Conservation (phyloP, 2,113 vertebrate species). For the Pleuronectes platessa region DNA sequence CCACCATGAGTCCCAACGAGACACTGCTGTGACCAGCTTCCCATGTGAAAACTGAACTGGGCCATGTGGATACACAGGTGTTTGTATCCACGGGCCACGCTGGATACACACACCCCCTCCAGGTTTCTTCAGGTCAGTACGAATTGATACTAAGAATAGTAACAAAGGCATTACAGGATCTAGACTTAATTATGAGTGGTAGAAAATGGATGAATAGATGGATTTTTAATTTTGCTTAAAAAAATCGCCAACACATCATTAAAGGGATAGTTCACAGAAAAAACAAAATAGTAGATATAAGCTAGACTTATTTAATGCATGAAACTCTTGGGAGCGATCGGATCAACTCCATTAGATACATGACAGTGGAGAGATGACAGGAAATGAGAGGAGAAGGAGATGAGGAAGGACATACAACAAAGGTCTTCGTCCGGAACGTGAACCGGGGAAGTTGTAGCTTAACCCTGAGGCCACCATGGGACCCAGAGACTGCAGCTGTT, state of each 20-base stretch:
- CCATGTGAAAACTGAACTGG: constrained; percentile 64
- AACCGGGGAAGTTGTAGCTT: background rate
- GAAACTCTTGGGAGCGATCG: background rate
- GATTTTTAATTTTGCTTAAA: background rate
- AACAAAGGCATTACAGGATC: background rate
- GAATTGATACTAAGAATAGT: too few species aligned
- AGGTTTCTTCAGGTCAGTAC: too few species aligned
- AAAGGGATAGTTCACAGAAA: too few species aligned
- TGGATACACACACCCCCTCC: background rate
- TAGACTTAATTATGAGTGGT: background rate
- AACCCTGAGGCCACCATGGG: background rate
- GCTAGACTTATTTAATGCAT: background rate
- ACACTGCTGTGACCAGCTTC: constrained; percentile 51
- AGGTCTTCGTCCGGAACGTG: background rate
- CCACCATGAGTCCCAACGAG: constrained; percentile 31
- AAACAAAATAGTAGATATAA: too few species aligned
- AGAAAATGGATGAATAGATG: too few species aligned
- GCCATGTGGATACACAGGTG: constrained; percentile 4
- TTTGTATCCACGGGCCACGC: background rate
- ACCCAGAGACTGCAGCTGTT: background rate
- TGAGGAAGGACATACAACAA: background rate
- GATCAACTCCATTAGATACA: background rate
- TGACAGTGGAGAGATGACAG: background rate
- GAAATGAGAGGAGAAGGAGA: background rate
- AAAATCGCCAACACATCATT: background rate